phyloP scores from a whole-genome alignment of 2,113 vertebrate species.

The Alaudala cheleensis region DNA sequence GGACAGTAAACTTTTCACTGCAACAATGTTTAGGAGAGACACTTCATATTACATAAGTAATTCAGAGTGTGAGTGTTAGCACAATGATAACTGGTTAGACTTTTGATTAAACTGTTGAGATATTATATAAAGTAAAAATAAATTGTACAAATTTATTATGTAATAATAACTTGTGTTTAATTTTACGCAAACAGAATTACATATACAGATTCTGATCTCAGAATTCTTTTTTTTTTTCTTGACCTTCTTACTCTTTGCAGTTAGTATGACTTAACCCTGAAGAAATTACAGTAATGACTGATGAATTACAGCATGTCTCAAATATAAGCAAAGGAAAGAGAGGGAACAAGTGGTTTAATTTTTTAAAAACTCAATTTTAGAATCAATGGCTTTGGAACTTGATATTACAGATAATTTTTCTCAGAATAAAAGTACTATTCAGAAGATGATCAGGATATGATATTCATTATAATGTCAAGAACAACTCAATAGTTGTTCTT shows the following conservation, averaged over 20 bases:
- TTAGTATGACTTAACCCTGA: background rate
- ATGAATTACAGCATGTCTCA: background rate
- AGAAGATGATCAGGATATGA: background rate
- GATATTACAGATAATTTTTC: background rate
- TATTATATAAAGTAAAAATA: background rate
- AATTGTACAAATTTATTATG: background rate
- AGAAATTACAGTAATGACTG: background rate
- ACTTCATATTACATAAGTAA: background rate
- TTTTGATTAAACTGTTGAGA: background rate
- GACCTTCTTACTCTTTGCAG: background rate
- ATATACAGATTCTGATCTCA: background rate
- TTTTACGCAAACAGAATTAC: background rate
- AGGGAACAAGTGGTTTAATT: background rate
- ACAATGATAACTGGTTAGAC: background rate
- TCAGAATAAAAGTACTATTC: background rate
- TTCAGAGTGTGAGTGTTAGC: background rate
- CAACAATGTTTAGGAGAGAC: background rate
- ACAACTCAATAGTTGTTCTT: background rate
- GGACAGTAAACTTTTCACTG: background rate
- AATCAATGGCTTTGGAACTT: background rate
- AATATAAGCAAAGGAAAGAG: background rate
- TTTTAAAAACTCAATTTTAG: background rate
- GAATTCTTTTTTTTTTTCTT: background rate
- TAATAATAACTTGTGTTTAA: background rate
- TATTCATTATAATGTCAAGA: background rate